Conservation (phyloP, 2,113 vertebrate genomes). For the Lamprotornis superbus region DNA sequence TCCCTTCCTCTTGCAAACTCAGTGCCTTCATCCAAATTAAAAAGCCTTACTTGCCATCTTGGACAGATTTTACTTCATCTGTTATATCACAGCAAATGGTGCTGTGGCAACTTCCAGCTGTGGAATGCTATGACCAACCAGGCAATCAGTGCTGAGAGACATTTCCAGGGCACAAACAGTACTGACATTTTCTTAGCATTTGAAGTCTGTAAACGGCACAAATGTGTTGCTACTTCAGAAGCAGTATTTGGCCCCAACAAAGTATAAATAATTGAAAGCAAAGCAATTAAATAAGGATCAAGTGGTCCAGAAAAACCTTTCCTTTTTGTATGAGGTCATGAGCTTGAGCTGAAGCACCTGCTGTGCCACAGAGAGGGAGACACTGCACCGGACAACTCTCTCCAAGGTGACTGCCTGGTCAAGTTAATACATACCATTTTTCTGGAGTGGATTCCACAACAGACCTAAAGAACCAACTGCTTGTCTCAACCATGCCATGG, state of each 20-base stretch:
- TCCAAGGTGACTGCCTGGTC: background rate
- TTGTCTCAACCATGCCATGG: background rate
- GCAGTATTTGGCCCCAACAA: background rate
- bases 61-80: background rate
- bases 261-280: background rate
- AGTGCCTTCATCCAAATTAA: background rate
- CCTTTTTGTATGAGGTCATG: background rate
- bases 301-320: background rate
- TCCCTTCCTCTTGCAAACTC: background rate
- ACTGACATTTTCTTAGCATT: background rate
- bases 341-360: background rate
- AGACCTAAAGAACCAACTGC: background rate
- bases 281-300: background rate
- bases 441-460: background rate
- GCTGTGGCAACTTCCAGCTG: background rate
- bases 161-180: background rate
- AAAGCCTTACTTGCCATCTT: background rate
- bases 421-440: background rate
- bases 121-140: background rate
- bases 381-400: rapidly evolving
- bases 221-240: background rate
- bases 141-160: background rate
- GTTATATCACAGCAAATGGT: background rate
- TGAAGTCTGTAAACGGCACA: background rate
- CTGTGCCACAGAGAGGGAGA: background rate